Conservation (phyloP, 2,113 vertebrate genomes). For the Chionomys nivalis region DNA sequence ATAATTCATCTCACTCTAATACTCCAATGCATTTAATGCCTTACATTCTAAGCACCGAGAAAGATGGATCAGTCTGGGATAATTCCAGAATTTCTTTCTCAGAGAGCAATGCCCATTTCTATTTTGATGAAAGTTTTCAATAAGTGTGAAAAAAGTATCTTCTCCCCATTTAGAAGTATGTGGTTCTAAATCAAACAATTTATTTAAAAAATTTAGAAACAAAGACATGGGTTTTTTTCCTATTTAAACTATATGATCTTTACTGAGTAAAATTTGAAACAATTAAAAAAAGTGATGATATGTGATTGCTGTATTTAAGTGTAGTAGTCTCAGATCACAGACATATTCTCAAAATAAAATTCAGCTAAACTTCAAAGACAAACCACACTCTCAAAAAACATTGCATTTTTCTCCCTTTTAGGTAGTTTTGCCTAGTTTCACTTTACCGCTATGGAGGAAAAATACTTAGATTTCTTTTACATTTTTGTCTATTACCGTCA, state of each 20-base stretch:
- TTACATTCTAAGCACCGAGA: slow-evolving; percentile 45
- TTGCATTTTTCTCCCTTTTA: not conserved
- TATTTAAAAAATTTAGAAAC: slow-evolving; percentile 23
- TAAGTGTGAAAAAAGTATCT: not conserved
- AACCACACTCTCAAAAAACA: not conserved
- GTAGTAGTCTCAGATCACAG: not conserved
- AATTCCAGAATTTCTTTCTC: slow-evolving; percentile 70
- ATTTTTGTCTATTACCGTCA: not conserved
- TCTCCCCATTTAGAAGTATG: not conserved
- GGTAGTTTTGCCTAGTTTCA: not conserved
- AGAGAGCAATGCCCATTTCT: slow-evolving; percentile 50
- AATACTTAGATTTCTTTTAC: not conserved
- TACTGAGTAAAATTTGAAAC: slow-evolving; percentile 1
- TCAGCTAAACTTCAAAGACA: slow-evolving; percentile 42
- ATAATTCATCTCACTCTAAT: slow-evolving; percentile 77
- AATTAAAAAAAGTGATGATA: slow-evolving; percentile 37
- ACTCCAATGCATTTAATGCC: slow-evolving; percentile 39
- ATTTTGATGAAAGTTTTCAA: slow-evolving; percentile 24
- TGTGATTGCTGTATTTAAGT: slow-evolving; percentile 29
- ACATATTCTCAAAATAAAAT: slow-evolving; percentile 31
- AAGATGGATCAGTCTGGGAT: slow-evolving; percentile 53
- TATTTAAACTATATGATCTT: slow-evolving; percentile 46
- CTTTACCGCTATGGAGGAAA: not conserved
- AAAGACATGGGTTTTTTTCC: slow-evolving; percentile 32
- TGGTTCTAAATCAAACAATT: slow-evolving; percentile 36